These are phyloP conservation scores for Heterotilapia buettikoferi DNA, from an alignment of 2,113 vertebrate species.

Conservation along the genomic window DNA sequence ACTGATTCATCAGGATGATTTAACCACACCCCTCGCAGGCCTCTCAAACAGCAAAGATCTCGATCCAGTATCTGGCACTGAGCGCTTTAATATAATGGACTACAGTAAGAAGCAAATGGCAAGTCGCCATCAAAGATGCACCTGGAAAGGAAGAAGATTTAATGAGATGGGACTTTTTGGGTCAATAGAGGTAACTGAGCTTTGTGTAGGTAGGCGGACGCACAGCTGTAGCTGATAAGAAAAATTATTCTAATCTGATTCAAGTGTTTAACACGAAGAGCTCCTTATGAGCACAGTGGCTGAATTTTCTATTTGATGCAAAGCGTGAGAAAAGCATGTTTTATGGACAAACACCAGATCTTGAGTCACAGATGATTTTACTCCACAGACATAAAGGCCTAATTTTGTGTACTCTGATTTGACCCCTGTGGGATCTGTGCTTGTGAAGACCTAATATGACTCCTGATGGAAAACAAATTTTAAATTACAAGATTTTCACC, in stretches of 20 bases:
- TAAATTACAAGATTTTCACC: neutral
- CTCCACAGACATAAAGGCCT: neutral
- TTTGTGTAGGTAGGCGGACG: neutral
- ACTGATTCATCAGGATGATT: neutral
- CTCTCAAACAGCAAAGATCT: neutral
- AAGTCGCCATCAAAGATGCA: neutral
- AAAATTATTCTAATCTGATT: neutral
- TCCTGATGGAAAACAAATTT: neutral
- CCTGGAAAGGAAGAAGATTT: neutral
- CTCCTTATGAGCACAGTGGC: neutral
- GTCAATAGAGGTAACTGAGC: slow-evolving; percentile 1
- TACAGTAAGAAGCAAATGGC: slow-evolving; percentile 9
- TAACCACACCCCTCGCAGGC: neutral
- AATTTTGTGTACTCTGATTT: neutral
- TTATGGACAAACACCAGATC: neutral
- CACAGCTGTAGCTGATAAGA: neutral
- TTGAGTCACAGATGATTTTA: neutral
- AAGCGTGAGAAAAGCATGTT: neutral
- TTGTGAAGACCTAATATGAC: neutral
- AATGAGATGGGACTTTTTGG: neutral
- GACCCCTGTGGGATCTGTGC: neutral
- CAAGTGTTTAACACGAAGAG: neutral
- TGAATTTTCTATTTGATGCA: neutral
- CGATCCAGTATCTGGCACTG: neutral
- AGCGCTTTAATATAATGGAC: slow-evolving; percentile 7